Evolutionary conservation across 2,888 invertebrate species (phyloP), one percentile per base, ranked within the genome.

Genomic region (Amiota minor): DNA sequence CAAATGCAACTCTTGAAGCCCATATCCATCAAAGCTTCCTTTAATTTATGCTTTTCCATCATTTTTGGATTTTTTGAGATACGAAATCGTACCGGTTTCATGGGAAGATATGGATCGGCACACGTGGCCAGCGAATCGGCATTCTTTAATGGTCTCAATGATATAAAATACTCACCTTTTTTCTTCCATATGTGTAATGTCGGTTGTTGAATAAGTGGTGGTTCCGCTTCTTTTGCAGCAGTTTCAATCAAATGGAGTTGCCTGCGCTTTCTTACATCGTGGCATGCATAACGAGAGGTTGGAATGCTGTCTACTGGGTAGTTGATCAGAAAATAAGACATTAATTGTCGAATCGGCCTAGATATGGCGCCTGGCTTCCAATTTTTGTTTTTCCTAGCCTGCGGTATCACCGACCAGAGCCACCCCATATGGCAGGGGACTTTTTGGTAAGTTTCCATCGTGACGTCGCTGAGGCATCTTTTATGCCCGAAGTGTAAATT

Each of bases 351-450:
- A 18, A 88, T 85, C n/a, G 67, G 67, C 23, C 35, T 50, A 9
- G 18, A 14, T 14, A 68, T 68, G 20, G 67, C 67, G n/a, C 67
- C 67, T 18, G 90, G 90, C 3, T 83, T 86, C 89, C 89, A 89
- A 20, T 87, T 86, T 10, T 75, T 81, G 14, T 80, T 72, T 49
- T 9, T 20, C 2, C 79, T 82, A 0, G 82, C 83, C 18, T 77
- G 50, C 9, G 83, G 84, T 46, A 86, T 75, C 2, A 81, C 71
- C 20, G 84, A 92, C 94, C 94, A 94, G 59, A 93, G 85, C 94
- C 94, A 94, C 0, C 94, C 94, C 93, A 93, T 93, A 71, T 91
- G 87, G 0, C 91, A 88, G 0, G 94, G 94, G 0, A 94, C 93
- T 3, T 91, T 89, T 55, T 91, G 89, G 0, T 91, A 91, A 0